Evolutionary conservation across 2,888 invertebrate genomes (phyloP), one percentile per base, ranked within the genome.

Genomic region (Polydesmus complanatus): DNA sequence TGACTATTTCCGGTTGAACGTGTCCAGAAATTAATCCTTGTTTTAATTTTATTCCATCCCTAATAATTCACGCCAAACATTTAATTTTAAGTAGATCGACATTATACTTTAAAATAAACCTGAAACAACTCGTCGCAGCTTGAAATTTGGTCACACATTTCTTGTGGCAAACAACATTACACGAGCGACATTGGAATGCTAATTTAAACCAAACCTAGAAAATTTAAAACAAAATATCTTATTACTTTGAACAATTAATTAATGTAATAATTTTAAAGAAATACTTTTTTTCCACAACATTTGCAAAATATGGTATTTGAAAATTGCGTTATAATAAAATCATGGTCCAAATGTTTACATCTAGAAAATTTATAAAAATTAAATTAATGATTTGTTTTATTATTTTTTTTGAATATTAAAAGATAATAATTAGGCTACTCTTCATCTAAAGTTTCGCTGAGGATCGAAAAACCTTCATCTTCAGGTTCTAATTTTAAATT

Each of bases 131-230:
- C 19, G 82, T 83, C 62, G 83, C 81, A 56, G 80, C 78, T 71
- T 86, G 87, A 73, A 93, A 94, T 70, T 90, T 89, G 11, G 82
- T 82, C 65, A 91, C 85, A 74, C 96, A 96, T 73, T 96, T 96
- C 75, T 94, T 95, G 75, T 96, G 96, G 72, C 94, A 94, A 67
- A 90, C 88, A 78, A 94, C 83, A 0, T 84, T 82, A 71, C 96
- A 96, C 65, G 85, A 84, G 58, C 83, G 81, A 74, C 96, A 96
- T 71, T 91, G 89, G 69, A 91, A 88, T 2, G 93, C 96, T 69
- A 92, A 92, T 76, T 95, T 95, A 64, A 96, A 77, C 96, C 96
- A 96, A 68, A 96, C 95, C 86, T 91, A 61, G 3, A 51, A 22
- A 51, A 51, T 23, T 14, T n/a, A 56, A 14, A 22, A 48, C 56